These are phyloP conservation scores for Salmo trutta DNA, from an alignment of 2,797 vertebrate species.

Conservation along the genomic window DNA sequence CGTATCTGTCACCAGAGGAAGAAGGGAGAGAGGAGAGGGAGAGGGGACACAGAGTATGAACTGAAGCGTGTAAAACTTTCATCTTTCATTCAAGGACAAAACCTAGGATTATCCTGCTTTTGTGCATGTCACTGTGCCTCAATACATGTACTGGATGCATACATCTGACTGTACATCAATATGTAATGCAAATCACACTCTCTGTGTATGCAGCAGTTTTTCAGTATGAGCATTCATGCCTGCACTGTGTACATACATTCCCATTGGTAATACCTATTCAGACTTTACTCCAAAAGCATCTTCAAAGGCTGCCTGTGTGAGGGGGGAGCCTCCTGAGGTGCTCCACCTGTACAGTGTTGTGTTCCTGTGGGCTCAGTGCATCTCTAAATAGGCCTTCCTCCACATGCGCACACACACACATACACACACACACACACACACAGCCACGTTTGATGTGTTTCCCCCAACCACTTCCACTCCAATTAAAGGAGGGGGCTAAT, in stretches of 20 bases:
- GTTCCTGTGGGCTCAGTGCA: background rate
- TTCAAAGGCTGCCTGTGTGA: background rate
- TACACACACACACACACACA: background rate
- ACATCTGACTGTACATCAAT: background rate
- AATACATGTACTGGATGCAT: background rate
- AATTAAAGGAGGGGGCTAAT: background rate
- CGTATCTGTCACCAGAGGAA: background rate
- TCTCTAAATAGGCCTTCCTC: background rate
- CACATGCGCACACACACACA: background rate
- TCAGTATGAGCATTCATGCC: background rate
- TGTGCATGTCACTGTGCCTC: background rate
- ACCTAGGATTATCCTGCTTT: no score
- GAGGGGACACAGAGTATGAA: background rate
- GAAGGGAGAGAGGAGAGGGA: background rate
- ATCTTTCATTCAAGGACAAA: no score
- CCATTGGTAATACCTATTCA: conserved; percentile 3
- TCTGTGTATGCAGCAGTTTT: background rate
- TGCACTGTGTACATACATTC: background rate
- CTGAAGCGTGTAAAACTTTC: no score
- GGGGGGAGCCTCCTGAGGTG: background rate
- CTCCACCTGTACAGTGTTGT: background rate
- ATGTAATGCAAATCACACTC: background rate
- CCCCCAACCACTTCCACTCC: background rate
- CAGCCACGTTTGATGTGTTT: background rate
- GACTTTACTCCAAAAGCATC: background rate